Evolutionary conservation across 1,140 invertebrate species (phyloP).

Genomic region (Chymomyza costata): DNA sequence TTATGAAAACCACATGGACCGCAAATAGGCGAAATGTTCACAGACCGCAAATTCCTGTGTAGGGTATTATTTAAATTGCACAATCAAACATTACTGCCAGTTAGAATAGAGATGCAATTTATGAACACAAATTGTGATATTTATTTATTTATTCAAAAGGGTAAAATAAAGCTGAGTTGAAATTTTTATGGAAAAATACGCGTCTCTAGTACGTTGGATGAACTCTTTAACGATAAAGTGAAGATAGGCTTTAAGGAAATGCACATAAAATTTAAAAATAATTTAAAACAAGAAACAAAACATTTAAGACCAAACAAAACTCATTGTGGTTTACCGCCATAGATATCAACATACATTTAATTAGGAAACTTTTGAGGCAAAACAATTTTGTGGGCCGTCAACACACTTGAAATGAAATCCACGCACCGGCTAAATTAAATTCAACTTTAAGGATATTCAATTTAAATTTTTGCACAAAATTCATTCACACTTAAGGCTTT

Average conservation of each 20-base stretch:
- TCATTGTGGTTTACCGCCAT: neutral
- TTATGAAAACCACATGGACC: conserved; percentile 26
- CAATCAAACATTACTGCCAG: conserved; percentile 8
- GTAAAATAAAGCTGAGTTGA: conserved; percentile 1
- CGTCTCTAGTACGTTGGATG: neutral
- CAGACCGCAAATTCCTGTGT: conserved; percentile 30
- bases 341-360: neutral
- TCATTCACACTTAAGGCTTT: conserved; percentile 18
- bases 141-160: no score
- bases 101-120: conserved; percentile 8
- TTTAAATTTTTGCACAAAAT: conserved; percentile 31
- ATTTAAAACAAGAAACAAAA: neutral
- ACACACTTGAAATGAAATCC: conserved; percentile 51
- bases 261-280: neutral
- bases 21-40: conserved; percentile 31
- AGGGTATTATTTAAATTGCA: conserved; percentile 18
- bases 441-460: no score
- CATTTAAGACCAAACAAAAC: neutral
- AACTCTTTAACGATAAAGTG: neutral
- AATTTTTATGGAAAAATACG: no score
- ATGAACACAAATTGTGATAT: conserved; percentile 10
- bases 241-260: conserved; percentile 1
- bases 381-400: conserved; percentile 34
- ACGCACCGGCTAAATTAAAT: conserved; percentile 45
- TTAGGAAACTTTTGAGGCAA: conserved; percentile 21